A percentile compares a stretch with the other conserved stretches of the same genome.
Evolutionary conservation across 2,113 vertebrate genomes (phyloP).

Genomic region (Myrmophylax atrothorax): DNA sequence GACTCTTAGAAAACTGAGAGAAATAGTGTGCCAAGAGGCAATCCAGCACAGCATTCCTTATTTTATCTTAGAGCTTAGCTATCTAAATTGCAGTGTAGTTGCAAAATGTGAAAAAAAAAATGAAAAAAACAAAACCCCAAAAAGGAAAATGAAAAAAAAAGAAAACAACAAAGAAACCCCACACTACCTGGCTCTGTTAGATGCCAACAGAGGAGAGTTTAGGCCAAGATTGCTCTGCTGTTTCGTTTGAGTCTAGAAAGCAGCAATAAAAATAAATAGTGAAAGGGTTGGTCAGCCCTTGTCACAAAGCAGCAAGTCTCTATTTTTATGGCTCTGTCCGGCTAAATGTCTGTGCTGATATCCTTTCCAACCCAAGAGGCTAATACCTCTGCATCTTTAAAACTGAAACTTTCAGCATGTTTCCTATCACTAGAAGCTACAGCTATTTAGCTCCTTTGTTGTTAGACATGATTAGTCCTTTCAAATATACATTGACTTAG

Average conservation of each 20-base stretch:
- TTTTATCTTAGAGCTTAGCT: constrained; percentile 27
- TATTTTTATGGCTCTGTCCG: background rate
- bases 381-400: background rate
- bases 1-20: background rate
- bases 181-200: background rate
- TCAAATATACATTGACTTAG: background rate
- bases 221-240: background rate
- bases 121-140: too few species aligned
- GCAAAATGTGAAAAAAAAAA: background rate
- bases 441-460: background rate
- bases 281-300: background rate
- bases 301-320: background rate
- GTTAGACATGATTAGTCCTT: background rate
- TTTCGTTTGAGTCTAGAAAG: constrained; percentile 25
- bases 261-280: constrained; percentile 41
- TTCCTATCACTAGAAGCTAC: background rate
- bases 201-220: background rate
- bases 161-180: background rate
- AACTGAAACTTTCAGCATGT: background rate
- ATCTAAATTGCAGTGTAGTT: constrained; percentile 8
- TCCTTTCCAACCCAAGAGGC: background rate
- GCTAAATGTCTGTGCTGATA: background rate
- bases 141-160: background rate
- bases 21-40: background rate
- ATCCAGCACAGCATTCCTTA: constrained; percentile 1